A percentile compares a stretch with the other conserved stretches of the same genome.
Conservation (phyloP, 2,113 vertebrate genomes). For the Otolemur garnettii region DNA sequence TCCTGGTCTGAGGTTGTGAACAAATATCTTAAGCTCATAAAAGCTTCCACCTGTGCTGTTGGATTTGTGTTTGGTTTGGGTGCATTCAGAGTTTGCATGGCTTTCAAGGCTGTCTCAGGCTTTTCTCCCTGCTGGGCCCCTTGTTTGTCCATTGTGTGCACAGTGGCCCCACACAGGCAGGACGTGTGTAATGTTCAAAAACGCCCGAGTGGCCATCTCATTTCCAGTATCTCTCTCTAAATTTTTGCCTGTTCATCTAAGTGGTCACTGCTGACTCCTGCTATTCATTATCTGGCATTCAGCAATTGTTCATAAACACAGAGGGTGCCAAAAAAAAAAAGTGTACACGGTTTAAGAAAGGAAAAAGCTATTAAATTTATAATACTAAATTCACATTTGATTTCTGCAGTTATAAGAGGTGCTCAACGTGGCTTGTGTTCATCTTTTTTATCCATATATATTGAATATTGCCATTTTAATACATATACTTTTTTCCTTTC, state of each 20-base stretch:
- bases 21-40: neutral
- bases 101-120: no score
- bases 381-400: no score
- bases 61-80: neutral
- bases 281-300: neutral
- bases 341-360: no score
- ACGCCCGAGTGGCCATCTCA: no score
- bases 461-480: no score
- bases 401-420: no score
- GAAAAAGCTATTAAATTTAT: no score
- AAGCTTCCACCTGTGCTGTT: neutral
- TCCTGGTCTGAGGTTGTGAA: neutral
- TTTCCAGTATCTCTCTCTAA: neutral
- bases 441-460: no score
- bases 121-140: neutral
- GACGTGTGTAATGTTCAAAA: neutral
- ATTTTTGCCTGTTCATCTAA: neutral
- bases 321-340: no score
- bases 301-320: neutral
- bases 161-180: neutral
- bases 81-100: neutral
- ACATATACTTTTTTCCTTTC: no score
- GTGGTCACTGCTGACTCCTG: rapidly evolving
- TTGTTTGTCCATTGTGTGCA: rapidly evolving
- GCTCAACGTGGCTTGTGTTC: no score